A percentile compares a stretch with the other conserved stretches of the same genome.
Conservation (phyloP, 2,797 vertebrate genomes). For the Malurus leucopterus region DNA sequence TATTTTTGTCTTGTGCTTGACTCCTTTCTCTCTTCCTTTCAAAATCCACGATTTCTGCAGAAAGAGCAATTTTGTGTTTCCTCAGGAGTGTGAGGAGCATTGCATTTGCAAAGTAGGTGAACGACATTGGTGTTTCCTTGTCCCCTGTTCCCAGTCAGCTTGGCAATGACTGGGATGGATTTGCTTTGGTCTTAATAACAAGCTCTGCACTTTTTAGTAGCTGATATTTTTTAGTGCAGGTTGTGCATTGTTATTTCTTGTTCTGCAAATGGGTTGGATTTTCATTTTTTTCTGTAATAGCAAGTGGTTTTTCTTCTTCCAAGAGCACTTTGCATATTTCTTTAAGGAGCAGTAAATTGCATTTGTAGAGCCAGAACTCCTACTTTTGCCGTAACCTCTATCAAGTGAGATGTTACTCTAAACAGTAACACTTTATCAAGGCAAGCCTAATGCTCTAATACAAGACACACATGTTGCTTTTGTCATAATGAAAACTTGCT, state of each 20-base stretch:
- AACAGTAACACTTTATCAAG: background rate
- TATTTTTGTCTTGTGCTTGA: conserved; percentile 10
- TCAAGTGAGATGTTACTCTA: background rate
- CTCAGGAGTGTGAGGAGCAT: background rate
- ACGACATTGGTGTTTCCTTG: fast-evolving
- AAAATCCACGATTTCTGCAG: background rate
- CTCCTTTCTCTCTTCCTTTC: conserved; percentile 26
- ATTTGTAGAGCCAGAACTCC: background rate
- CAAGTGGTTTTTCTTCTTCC: background rate
- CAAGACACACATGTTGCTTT: background rate
- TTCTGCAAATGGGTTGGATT: background rate
- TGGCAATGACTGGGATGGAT: background rate
- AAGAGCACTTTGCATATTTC: background rate
- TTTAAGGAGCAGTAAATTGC: background rate
- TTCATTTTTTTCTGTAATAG: background rate
- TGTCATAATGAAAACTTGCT: background rate
- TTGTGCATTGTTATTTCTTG: background rate
- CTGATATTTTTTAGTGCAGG: background rate
- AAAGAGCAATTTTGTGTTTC: background rate
- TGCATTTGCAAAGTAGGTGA: background rate
- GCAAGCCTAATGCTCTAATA: background rate
- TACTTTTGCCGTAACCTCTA: background rate
- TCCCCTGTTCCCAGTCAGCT: background rate
- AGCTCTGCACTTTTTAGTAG: background rate
- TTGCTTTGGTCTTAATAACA: background rate